Percentiles rank a stretch among this genome's conserved stretches.
These are phyloP conservation scores for Lagocephalus sceleratus DNA, from an alignment of 2,797 vertebrate species.

Conservation along the genomic window DNA sequence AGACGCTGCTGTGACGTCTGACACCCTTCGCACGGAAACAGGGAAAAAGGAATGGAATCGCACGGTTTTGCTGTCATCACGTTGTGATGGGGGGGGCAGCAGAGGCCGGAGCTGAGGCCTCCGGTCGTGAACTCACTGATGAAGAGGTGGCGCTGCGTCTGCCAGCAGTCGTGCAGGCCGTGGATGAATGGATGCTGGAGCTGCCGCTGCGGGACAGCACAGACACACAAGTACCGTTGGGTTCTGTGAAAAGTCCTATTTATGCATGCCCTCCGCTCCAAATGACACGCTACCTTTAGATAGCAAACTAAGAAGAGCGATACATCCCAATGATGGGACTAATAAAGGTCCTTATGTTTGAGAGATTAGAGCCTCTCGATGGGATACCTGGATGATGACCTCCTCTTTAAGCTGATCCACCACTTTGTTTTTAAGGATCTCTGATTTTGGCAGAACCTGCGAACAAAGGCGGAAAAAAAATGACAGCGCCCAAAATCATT, in stretches of 20 bases:
- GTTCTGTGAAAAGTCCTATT: too few species aligned
- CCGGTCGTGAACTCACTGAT: slow-evolving; percentile 83
- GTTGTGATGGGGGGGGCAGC: too few species aligned
- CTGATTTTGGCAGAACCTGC: slow-evolving; percentile 81
- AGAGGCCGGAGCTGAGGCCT: slow-evolving; percentile 2
- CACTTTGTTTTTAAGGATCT: slow-evolving; percentile 66
- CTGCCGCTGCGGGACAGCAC: slow-evolving; percentile 79
- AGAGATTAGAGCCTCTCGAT: background rate
- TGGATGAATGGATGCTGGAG: slow-evolving; percentile 88
- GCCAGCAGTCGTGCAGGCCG: slow-evolving; percentile 88
- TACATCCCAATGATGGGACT: too few species aligned
- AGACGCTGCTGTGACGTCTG: slow-evolving; percentile 14
- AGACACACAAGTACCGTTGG: background rate
- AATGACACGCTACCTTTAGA: too few species aligned
- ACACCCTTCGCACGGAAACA: background rate
- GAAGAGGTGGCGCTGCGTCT: slow-evolving; percentile 88
- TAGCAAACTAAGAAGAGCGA: too few species aligned
- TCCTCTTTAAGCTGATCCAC: slow-evolving; percentile 88
- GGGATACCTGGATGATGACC: slow-evolving; percentile 80
- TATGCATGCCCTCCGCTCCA: too few species aligned
- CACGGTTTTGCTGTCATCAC: background rate
- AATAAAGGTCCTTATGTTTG: background rate
- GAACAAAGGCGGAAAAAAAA: background rate
- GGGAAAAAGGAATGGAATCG: background rate
- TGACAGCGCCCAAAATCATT: background rate